Evolutionary conservation across 92 coral and sea anemone genomes (phyloP).

Genomic region (Pocillopora meandrina): DNA sequence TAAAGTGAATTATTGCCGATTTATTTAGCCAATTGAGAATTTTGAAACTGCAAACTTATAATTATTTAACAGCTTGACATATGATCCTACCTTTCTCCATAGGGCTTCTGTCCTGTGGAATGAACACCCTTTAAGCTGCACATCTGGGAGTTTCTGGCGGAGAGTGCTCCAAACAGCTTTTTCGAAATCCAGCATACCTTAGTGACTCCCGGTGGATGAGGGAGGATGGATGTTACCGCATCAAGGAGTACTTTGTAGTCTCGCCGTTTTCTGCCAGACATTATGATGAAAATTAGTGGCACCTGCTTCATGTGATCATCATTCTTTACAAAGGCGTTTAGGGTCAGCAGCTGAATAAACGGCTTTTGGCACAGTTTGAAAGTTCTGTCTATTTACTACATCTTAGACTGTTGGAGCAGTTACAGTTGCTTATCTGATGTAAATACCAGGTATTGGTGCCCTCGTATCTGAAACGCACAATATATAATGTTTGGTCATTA

Average conservation of each 20-base stretch:
- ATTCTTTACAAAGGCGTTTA: constrained; percentile 11
- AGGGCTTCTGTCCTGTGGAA: too few relatives aligned
- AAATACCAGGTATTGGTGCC: background rate
- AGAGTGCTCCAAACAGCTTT: constrained; percentile 9
- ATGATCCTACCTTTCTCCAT: too few relatives aligned
- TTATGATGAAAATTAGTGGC: constrained; percentile 19
- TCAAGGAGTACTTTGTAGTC: constrained; percentile 19
- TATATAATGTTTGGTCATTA: too few relatives aligned
- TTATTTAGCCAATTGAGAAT: background rate
- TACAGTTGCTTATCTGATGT: background rate
- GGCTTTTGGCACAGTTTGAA: constrained; percentile 10
- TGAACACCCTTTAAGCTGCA: background rate
- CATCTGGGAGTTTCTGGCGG: constrained; percentile 3
- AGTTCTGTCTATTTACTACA: constrained; percentile 32
- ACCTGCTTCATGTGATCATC: constrained; percentile 17
- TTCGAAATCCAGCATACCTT: background rate
- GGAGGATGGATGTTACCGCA: constrained; percentile 1
- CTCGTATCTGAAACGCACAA: too few relatives aligned
- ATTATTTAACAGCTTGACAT: too few relatives aligned
- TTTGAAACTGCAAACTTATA: too few relatives aligned
- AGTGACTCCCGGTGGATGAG: background rate
- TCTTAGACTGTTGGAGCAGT: constrained; percentile 10
- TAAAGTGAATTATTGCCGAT: background rate
- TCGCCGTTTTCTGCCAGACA: constrained; percentile 20
- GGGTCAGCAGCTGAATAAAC: constrained; percentile 19